Percentiles rank a stretch among this genome's conserved stretches.
These are phyloP conservation scores for Sarcophaga caerulescens DNA, from an alignment of 2,888 invertebrate species.

Conservation along the genomic window DNA sequence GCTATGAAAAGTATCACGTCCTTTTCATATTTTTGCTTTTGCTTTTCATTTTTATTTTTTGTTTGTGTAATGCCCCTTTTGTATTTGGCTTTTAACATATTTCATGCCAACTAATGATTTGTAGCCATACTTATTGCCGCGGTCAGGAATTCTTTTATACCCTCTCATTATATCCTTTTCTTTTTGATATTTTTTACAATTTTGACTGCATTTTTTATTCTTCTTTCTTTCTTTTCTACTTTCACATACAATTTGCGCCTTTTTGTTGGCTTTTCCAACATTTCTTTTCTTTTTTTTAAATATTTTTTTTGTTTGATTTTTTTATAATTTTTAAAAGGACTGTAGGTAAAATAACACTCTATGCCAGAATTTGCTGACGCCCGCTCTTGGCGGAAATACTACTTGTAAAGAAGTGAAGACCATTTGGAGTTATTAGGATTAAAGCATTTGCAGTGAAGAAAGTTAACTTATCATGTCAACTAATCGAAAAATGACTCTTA, in stretches of 20 bases:
- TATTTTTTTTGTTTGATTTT: constrained; percentile 11
- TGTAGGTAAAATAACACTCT: neutral
- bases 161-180: neutral
- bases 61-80: neutral
- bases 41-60: neutral
- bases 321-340: constrained; percentile 5
- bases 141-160: constrained; percentile 55
- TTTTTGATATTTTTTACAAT: constrained; percentile 1
- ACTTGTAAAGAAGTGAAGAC: neutral
- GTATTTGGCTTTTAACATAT: constrained; percentile 76
- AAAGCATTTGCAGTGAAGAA: too few species aligned
- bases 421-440: neutral
- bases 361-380: neutral
- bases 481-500: too few species aligned
- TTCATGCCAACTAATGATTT: constrained; percentile 79
- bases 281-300: neutral
- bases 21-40: constrained; percentile 15
- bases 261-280: constrained; percentile 9
- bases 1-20: constrained; percentile 53
- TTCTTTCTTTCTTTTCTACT: constrained; percentile 1
- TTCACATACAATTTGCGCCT: too few species aligned
- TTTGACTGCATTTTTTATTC: constrained; percentile 10
- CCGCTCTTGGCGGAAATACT: neutral
- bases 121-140: constrained; percentile 69
- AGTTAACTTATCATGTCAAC: too few species aligned